These are phyloP conservation scores for Lepidotrigona ventralis DNA, from an alignment of 1,140 invertebrate genomes.

Conservation along the genomic window DNA sequence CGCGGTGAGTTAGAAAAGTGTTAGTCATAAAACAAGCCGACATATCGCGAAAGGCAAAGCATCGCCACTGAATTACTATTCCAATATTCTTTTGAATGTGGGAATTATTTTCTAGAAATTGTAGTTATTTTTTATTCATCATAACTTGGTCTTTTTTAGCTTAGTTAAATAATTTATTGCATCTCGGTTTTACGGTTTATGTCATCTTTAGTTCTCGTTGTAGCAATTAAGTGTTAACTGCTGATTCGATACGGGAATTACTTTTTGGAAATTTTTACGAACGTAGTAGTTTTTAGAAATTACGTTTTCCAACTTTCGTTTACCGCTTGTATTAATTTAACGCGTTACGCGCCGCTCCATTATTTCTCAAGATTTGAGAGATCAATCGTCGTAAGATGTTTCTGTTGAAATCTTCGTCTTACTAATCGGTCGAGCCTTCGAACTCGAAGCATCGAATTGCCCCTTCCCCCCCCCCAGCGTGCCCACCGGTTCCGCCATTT, in stretches of 20 bases:
- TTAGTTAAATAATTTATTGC: too few species aligned
- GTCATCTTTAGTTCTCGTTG: too few species aligned
- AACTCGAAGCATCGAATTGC: not conserved
- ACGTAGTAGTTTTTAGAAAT: too few species aligned
- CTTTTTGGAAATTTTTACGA: too few species aligned
- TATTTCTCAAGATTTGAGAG: not conserved
- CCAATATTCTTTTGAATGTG: not conserved
- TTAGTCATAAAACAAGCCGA: constrained; percentile 60
- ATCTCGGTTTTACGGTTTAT: too few species aligned
- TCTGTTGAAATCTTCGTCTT: not conserved
- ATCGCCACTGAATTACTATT: constrained; percentile 5
- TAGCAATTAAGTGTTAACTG: too few species aligned
- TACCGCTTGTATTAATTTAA: too few species aligned
- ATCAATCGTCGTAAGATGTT: not conserved
- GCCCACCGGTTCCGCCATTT: constrained; percentile 5
- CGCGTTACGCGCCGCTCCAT: too few species aligned
- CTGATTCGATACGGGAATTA: too few species aligned
- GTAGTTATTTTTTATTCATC: not conserved
- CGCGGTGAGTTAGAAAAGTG: constrained; percentile 54
- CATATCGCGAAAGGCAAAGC: constrained; percentile 46
- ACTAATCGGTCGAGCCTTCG: constrained; percentile 6
- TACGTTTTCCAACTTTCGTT: too few species aligned
- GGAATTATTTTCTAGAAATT: not conserved
- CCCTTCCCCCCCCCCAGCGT: too few species aligned
- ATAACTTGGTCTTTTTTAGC: not conserved